Evolutionary conservation across 37 sponge, comb jelly and placozoan species (phyloP), one percentile per base, ranked within the genome.

Genomic region (Lycopodina hypogea): DNA sequence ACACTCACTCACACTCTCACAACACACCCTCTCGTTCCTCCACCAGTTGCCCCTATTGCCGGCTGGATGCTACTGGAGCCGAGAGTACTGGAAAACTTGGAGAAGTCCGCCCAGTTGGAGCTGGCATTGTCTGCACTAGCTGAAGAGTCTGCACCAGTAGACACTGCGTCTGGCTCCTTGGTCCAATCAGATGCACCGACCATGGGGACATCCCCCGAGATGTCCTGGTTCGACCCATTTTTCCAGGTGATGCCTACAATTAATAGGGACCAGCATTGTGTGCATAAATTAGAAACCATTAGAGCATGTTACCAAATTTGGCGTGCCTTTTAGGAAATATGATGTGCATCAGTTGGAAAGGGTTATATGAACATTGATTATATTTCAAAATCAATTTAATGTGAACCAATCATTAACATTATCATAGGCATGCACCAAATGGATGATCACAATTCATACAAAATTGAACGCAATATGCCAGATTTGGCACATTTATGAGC

Each of bases 101-200:
- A 42, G 72, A 84, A 84, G 40, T 84, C 78, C 33, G 85, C 85
- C 85, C 85, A 84, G 37, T 68, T 52, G 1, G 74, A 34, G 2
- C 28, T 28, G n/a, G 71, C 38, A 40, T 26, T 70, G 48, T 70
- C 23, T 3, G 48, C 38, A 40, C 45, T 70, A 23, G 29, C 38
- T 3, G 35, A 32, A 2, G 66, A 65, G 9, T 34, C 15, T 11
- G 29, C n/a, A 21, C 42, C 42, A 24, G 39, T 22, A 1, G 23
- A 22, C 37, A 71, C 56, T 18, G 42, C 57, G 71, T 69, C 63
- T 35, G 68, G 60, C n/a, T 56, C 58, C 24, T 53, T 80, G 7
- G 71, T 80, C 80, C 80, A 80, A 35, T 80, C 71, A 69, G 32
- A 24, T 0, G 39, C 22, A 24, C 70, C 57, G 71, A 57, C 80